A percentile compares a stretch with the other conserved stretches of the same genome.
Evolutionary conservation across 2,113 vertebrate genomes (phyloP).

Genomic region (Oncorhynchus masou): DNA sequence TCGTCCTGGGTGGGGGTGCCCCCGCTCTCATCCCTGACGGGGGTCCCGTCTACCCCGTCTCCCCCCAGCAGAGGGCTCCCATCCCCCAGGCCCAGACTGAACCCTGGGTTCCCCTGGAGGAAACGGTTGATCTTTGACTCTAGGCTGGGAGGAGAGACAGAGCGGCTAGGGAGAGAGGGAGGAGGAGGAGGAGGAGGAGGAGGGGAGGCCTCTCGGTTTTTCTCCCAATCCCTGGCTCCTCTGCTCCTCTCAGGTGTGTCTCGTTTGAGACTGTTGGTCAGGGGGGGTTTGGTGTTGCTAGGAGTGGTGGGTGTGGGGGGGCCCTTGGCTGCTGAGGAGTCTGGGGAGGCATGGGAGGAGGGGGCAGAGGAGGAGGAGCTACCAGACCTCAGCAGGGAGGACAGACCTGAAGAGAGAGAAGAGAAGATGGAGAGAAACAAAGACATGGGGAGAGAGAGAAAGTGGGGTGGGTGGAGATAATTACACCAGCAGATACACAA

Average conservation of each 20-base stretch:
- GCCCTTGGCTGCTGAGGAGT: slow-evolving; percentile 65
- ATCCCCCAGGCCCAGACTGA: slow-evolving; percentile 79
- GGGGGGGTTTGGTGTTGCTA: slow-evolving; percentile 69
- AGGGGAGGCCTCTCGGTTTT: slow-evolving; percentile 46
- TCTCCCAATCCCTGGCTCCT: slow-evolving; percentile 59
- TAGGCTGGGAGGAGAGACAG: slow-evolving; percentile 83
- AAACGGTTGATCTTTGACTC: slow-evolving; percentile 99
- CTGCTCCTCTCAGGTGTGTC: slow-evolving; percentile 41
- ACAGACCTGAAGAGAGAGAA: slow-evolving; percentile 79
- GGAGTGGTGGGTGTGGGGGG: slow-evolving; percentile 78
- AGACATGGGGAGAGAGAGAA: slow-evolving; percentile 12
- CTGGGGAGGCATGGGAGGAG: slow-evolving; percentile 71
- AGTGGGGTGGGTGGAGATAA: neutral
- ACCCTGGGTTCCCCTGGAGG: slow-evolving; percentile 93
- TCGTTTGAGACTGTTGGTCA: slow-evolving; percentile 60
- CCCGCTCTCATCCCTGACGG: slow-evolving; percentile 90
- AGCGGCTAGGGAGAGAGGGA: slow-evolving; percentile 34
- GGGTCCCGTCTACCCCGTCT: slow-evolving; percentile 89
- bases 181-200: slow-evolving; percentile 36
- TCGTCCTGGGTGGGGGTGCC: slow-evolving; percentile 97
- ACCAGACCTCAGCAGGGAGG: slow-evolving; percentile 87
- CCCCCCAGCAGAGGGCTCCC: slow-evolving; percentile 63
- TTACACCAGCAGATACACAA: neutral
- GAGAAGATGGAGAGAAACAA: neutral
- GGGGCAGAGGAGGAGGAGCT: slow-evolving; percentile 51